Percentiles rank a stretch among this genome's conserved stretches.
phyloP scores from a whole-genome alignment of 2,113 vertebrate species.

The Hucho hucho region DNA sequence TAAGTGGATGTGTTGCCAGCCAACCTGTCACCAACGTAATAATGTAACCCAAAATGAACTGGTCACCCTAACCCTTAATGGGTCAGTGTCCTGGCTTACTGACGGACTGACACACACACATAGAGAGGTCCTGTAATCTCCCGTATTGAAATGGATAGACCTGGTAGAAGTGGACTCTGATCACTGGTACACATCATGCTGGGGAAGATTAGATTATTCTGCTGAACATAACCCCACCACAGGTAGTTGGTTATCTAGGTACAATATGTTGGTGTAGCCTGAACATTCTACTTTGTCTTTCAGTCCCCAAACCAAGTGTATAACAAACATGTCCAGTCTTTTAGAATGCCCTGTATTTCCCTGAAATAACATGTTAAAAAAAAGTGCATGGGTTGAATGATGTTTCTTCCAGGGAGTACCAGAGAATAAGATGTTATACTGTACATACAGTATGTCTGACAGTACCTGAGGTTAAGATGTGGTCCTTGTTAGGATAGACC shows the following conservation, averaged over 20 bases:
- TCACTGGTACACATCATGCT: not conserved
- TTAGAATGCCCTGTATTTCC: constrained; percentile 80
- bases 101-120: no score
- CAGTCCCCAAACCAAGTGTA: no score
- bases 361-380: constrained; percentile 52
- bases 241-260: no score
- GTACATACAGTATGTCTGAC: not conserved
- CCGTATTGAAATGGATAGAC: not conserved
- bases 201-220: not conserved
- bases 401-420: not conserved
- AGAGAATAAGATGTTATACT: not conserved
- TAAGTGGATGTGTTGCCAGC: no score
- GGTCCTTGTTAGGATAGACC: constrained; percentile 75
- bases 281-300: no score
- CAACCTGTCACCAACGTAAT: no score
- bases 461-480: constrained; percentile 88
- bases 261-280: not conserved
- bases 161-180: not conserved
- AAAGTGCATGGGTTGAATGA: constrained; percentile 17
- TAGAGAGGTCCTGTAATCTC: constrained; percentile 27
- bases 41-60: no score
- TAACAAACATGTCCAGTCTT: not conserved
- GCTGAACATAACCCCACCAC: not conserved
- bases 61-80: no score
- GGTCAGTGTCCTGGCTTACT: no score